A percentile compares a stretch with the other conserved stretches of the same genome.
phyloP scores from a whole-genome alignment of 2,113 vertebrate genomes.

The Protobothrops mucrosquamatus region DNA sequence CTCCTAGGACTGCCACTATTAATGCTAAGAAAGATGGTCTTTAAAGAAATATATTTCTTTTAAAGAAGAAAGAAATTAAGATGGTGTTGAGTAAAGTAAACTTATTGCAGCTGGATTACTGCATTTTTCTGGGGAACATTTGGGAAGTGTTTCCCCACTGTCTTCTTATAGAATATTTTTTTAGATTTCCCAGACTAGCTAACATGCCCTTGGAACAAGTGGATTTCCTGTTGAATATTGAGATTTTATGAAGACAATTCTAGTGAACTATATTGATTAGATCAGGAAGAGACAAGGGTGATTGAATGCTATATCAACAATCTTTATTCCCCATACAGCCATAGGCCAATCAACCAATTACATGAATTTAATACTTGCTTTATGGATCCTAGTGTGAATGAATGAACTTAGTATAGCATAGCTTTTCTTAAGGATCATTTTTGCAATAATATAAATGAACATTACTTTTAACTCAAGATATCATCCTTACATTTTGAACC shows the following conservation, averaged over 20 bases:
- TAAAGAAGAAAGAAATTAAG: neutral
- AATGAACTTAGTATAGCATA: neutral
- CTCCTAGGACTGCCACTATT: neutral
- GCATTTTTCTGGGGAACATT: neutral
- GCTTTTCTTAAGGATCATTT: neutral
- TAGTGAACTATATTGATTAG: neutral
- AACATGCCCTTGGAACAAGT: neutral
- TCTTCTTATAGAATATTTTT: neutral
- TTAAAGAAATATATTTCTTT: neutral
- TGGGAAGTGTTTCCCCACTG: neutral
- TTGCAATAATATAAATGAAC: neutral
- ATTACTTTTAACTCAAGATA: neutral
- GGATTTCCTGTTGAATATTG: neutral
- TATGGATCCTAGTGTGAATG: neutral
- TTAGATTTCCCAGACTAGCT: neutral
- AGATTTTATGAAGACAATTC: neutral
- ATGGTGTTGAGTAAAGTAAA: neutral
- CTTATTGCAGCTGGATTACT: neutral
- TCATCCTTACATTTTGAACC: neutral
- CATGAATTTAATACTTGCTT: no score
- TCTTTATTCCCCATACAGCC: no score
- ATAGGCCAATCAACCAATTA: no score
- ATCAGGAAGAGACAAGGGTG: neutral
- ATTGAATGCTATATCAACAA: neutral
- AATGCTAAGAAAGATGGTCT: neutral